These are phyloP conservation scores for Brachylomia viminalis DNA, from an alignment of 2,888 invertebrate genomes.

Conservation along the genomic window DNA sequence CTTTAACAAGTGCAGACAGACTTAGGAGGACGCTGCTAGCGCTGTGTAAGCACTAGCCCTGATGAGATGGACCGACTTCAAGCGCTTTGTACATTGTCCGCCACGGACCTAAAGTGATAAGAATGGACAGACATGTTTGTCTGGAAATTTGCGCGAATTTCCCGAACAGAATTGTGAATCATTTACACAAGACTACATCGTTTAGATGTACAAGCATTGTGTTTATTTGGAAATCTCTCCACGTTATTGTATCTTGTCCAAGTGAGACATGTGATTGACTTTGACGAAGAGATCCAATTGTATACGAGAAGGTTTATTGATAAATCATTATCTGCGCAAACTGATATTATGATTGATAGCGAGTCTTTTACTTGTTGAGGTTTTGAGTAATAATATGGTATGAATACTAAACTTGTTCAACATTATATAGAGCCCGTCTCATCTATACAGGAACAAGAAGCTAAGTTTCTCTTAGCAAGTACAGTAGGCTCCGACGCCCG, in stretches of 20 bases:
- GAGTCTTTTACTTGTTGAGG: conserved; percentile 1
- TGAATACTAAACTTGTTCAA: neutral
- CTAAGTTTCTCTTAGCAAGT: conserved; percentile 10
- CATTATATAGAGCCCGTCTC: neutral
- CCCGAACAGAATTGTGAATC: conserved; percentile 24
- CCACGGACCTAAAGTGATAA: conserved; percentile 37
- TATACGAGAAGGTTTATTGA: conserved; percentile 26
- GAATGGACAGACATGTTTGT: conserved; percentile 31
- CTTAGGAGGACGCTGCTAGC: conserved; percentile 48
- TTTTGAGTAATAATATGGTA: neutral
- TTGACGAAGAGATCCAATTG: conserved; percentile 36
- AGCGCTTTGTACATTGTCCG: conserved; percentile 65
- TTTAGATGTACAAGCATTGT: conserved; percentile 13
- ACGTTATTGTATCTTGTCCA: conserved; percentile 33
- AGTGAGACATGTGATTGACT: conserved; percentile 42
- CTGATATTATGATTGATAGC: conserved; percentile 38
- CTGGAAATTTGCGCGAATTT: conserved; percentile 1
- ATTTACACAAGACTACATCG: conserved; percentile 5
- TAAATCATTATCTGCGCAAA: conserved; percentile 37
- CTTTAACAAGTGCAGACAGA: conserved; percentile 31
- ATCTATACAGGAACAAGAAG: conserved; percentile 21
- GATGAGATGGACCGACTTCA: conserved; percentile 61
- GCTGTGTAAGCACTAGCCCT: conserved; percentile 58
- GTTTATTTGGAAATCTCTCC: conserved; percentile 2
- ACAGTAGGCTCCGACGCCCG: conserved; percentile 1